Evolutionary conservation across 2,888 invertebrate genomes (phyloP).

Genomic region (Campaea margaritaria): DNA sequence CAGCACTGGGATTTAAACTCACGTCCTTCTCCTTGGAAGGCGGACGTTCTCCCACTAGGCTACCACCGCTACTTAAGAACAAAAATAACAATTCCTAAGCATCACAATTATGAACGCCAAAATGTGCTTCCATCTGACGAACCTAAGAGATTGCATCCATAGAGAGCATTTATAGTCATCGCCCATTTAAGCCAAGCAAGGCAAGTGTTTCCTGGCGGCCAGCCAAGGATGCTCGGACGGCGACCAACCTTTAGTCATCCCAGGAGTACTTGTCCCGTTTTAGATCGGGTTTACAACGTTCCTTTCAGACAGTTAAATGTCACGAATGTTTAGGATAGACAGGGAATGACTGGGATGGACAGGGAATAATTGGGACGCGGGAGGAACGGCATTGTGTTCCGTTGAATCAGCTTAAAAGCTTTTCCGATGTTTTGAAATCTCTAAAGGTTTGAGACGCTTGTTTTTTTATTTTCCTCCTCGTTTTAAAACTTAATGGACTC

Average conservation of each 20-base stretch:
- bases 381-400: too few species aligned
- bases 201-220: constrained; percentile 60
- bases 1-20: too few species aligned
- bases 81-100: not conserved
- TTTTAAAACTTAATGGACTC: too few species aligned
- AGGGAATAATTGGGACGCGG: not conserved
- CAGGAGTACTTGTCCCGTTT: constrained; percentile 60
- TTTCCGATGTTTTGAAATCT: too few species aligned
- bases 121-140: not conserved
- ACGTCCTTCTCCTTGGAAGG: too few species aligned
- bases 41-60: too few species aligned
- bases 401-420: too few species aligned
- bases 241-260: constrained; percentile 73
- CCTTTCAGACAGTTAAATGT: constrained; percentile 38
- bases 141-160: constrained; percentile 43
- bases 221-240: constrained; percentile 73
- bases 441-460: too few species aligned
- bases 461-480: too few species aligned
- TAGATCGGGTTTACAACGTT: constrained; percentile 59
- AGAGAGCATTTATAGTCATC: constrained; percentile 49
- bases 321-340: constrained; percentile 22
- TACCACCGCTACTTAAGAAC: too few species aligned
- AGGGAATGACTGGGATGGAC: not conserved
- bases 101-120: not conserved
- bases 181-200: constrained; percentile 55